Evolutionary conservation across 92 coral and sea anemone species (phyloP).

Genomic region (Meandrina meandrites): DNA sequence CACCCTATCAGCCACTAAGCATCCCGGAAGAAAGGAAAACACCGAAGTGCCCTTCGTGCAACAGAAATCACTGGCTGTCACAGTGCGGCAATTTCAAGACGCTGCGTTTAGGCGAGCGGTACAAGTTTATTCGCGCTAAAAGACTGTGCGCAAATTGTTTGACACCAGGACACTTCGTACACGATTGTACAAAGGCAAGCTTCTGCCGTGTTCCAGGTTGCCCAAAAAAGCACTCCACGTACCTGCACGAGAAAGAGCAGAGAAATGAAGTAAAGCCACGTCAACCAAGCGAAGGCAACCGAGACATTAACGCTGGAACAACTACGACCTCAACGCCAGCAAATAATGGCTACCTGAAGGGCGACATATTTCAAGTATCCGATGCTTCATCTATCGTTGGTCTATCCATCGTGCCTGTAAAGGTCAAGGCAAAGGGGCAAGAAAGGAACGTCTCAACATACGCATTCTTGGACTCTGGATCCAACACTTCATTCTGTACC

Average conservation of each 20-base stretch:
- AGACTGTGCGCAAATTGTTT: constrained; percentile 55
- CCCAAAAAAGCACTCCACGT: constrained; percentile 39
- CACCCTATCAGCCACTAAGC: not conserved
- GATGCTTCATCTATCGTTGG: constrained; percentile 8
- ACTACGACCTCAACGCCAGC: not conserved
- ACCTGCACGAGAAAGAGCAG: not conserved
- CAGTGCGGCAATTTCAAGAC: constrained; percentile 46
- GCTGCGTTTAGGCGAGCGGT: not conserved
- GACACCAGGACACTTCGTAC: constrained; percentile 30
- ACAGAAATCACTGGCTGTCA: constrained; percentile 41
- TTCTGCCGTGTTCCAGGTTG: constrained; percentile 50
- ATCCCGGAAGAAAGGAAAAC: not conserved
- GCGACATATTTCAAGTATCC: not conserved
- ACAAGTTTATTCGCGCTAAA: constrained; percentile 31
- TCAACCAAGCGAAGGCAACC: not conserved
- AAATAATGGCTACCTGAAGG: not conserved
- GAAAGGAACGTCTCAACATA: constrained; percentile 47
- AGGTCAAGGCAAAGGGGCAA: constrained; percentile 58
- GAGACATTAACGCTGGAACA: too few species aligned
- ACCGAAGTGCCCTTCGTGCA: constrained; percentile 40
- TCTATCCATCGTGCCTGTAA: constrained; percentile 61
- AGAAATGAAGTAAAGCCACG: too few species aligned
- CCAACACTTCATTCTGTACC: constrained; percentile 73
- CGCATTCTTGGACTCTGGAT: constrained; percentile 77
- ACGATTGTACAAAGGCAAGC: constrained; percentile 33